These are phyloP conservation scores for Denticeps clupeoides DNA, from an alignment of 2,797 vertebrate species.

Conservation along the genomic window DNA sequence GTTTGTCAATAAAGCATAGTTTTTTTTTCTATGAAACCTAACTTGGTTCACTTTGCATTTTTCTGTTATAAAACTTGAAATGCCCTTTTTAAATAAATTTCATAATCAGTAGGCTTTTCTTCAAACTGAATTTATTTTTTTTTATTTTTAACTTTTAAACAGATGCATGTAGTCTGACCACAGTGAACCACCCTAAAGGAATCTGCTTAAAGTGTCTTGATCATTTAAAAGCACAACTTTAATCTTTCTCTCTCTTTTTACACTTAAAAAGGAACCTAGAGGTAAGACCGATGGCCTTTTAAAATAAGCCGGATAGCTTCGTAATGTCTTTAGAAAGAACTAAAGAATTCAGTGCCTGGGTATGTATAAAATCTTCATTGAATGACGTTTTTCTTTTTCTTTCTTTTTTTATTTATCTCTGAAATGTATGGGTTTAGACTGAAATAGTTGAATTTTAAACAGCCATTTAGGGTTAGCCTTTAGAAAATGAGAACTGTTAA, in stretches of 20 bases:
- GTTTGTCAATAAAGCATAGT: conserved; percentile 99
- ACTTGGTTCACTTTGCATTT: conserved; percentile 90
- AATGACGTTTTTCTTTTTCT: conserved; percentile 65
- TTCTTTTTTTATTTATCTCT: conserved; percentile 28
- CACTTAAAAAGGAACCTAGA: conserved; percentile 79
- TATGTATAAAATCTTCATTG: conserved; percentile 73
- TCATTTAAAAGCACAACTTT: conserved; percentile 70
- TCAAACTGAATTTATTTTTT: conserved; percentile 65
- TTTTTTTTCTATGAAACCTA: conserved; percentile 97
- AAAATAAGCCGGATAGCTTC: conserved; percentile 75
- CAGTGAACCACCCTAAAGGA: conserved; percentile 68
- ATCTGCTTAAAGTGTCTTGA: conserved; percentile 60
- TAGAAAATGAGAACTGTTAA: conserved; percentile 91
- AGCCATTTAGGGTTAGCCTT: conserved; percentile 84
- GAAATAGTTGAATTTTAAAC: conserved; percentile 88
- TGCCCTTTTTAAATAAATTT: conserved; percentile 74
- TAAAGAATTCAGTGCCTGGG: conserved; percentile 72
- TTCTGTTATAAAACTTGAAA: conserved; percentile 78
- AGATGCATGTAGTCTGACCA: conserved; percentile 66
- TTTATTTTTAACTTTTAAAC: conserved; percentile 77
- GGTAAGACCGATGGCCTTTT: conserved; percentile 68
- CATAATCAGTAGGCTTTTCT: conserved; percentile 74
- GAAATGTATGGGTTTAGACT: conserved; percentile 61
- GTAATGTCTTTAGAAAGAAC: conserved; percentile 71
- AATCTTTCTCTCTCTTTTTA: conserved; percentile 76